Percentiles rank a stretch among this genome's conserved stretches.
Conservation (phyloP, 2,797 vertebrate genomes). For the Buphagus erythrorhynchus region DNA sequence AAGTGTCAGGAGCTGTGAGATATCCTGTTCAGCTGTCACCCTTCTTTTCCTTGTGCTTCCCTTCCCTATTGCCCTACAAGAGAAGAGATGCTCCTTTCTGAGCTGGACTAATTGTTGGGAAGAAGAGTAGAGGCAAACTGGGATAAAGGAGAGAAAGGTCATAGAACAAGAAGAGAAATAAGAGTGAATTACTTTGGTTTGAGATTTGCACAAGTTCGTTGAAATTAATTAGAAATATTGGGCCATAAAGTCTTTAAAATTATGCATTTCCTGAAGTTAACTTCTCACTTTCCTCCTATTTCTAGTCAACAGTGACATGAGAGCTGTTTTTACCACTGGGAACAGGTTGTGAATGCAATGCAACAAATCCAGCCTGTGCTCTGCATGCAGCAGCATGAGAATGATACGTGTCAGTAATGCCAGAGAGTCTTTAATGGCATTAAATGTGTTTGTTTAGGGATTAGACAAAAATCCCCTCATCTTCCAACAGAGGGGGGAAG, state of each 20-base stretch:
- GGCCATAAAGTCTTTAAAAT: background rate
- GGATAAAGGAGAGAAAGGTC: background rate
- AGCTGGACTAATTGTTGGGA: background rate
- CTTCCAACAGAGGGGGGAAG: background rate
- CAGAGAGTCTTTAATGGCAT: conserved; percentile 15
- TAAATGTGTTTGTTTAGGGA: conserved; percentile 48
- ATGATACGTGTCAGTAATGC: background rate
- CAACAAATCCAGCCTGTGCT: background rate
- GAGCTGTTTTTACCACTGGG: background rate
- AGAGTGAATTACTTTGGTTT: background rate
- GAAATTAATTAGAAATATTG: background rate
- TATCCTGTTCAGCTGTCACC: background rate
- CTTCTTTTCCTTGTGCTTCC: background rate
- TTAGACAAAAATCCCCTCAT: conserved; percentile 29
- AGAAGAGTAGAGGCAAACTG: background rate
- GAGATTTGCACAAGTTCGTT: background rate
- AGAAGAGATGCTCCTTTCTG: background rate
- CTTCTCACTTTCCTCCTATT: background rate
- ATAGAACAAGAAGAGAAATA: background rate
- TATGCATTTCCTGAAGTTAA: background rate
- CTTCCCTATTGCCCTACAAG: background rate
- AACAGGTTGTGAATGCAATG: background rate
- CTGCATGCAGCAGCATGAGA: background rate
- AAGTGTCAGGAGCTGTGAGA: background rate
- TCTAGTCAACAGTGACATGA: background rate